A percentile compares a stretch with the other conserved stretches of the same genome.
Conservation (phyloP, 2,797 vertebrate species). For the Chlorospingus flavigularis region DNA sequence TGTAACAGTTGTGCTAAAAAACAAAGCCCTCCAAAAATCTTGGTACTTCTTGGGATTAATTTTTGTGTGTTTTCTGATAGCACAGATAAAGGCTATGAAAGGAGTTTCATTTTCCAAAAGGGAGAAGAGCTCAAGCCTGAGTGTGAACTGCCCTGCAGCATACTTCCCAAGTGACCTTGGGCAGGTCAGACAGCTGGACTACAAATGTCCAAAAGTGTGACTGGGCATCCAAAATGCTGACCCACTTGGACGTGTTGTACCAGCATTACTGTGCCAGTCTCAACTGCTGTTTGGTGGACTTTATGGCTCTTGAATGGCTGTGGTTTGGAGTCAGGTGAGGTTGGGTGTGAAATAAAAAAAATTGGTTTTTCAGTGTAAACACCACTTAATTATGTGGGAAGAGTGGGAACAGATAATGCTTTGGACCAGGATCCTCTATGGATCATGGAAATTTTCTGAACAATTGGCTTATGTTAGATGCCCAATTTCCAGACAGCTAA, state of each 20-base stretch:
- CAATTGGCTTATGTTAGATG: background rate
- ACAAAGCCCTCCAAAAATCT: background rate
- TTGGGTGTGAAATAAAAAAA: background rate
- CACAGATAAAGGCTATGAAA: background rate
- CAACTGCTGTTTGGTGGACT: background rate
- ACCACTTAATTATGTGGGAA: background rate
- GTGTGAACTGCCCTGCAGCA: background rate
- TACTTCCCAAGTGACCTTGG: background rate
- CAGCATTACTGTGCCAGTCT: background rate
- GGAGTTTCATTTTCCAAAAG: background rate
- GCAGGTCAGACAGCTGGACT: background rate
- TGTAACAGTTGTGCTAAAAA: background rate
- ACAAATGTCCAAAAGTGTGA: background rate
- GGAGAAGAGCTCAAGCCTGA: background rate
- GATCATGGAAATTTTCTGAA: background rate
- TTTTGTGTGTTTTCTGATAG: background rate
- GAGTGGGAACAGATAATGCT: background rate
- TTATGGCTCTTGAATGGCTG: background rate
- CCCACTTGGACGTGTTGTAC: background rate
- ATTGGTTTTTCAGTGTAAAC: background rate
- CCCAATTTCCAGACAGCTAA: background rate
- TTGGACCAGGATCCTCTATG: background rate
- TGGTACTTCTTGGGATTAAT: background rate
- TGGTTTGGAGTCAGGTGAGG: background rate
- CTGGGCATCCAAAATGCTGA: background rate